Conservation (phyloP, 2,888 invertebrate genomes). For the Mellilla xanthometata region DNA sequence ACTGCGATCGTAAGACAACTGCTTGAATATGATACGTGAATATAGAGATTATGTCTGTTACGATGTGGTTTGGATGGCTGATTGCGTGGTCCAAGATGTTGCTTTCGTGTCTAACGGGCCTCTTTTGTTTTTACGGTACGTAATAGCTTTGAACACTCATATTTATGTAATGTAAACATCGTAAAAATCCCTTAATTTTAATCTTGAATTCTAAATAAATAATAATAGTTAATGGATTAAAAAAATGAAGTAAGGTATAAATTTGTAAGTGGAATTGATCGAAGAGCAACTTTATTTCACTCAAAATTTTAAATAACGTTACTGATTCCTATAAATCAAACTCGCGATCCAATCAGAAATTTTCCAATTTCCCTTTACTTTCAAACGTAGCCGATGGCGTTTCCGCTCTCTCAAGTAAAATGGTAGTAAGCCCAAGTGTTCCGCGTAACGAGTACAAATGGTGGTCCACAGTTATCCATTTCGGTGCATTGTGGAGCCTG, state of each 20-base stretch:
- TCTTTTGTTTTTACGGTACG: background rate
- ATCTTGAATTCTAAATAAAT: too few relatives aligned
- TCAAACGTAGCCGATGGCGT: background rate
- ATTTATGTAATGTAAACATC: background rate
- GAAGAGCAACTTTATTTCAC: too few relatives aligned
- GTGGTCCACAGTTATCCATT: conserved; percentile 28
- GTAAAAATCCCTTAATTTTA: too few relatives aligned
- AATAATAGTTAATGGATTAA: too few relatives aligned
- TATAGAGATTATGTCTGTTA: conserved; percentile 1
- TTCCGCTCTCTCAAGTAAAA: background rate
- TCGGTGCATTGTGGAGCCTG: conserved; percentile 55
- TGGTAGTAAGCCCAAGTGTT: background rate
- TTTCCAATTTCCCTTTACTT: too few relatives aligned
- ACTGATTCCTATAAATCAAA: too few relatives aligned
- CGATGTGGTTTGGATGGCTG: conserved; percentile 7
- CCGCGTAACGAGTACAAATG: conserved; percentile 17
- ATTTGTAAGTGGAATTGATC: too few relatives aligned
- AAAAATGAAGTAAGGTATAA: too few relatives aligned
- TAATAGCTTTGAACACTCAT: background rate
- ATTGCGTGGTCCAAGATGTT: background rate
- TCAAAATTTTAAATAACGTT: too few relatives aligned
- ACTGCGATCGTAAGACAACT: conserved; percentile 20
- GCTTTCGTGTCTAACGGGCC: background rate
- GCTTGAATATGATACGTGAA: conserved; percentile 5
- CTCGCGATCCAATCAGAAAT: too few relatives aligned